Conservation (phyloP, 2,888 invertebrate genomes). For the Erebia ligea region DNA sequence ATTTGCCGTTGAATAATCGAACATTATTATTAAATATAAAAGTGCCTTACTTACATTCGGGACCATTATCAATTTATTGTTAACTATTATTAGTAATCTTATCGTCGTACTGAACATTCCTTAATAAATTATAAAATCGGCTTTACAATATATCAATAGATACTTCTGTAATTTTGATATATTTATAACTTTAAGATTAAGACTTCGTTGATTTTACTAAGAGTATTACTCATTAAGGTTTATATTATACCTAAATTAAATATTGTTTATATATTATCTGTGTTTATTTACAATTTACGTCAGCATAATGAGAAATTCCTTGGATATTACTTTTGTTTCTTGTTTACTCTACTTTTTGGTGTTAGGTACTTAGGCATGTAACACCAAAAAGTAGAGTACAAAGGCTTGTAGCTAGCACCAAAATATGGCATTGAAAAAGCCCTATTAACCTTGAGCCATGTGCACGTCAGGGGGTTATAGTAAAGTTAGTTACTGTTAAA, state of each 20-base stretch:
- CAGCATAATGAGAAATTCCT: background rate
- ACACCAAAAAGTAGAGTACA: too few relatives aligned
- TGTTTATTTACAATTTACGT: conserved; percentile 37
- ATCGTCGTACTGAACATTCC: conserved; percentile 77
- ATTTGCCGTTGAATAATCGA: conserved; percentile 32
- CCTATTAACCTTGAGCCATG: too few relatives aligned
- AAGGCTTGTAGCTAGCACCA: too few relatives aligned
- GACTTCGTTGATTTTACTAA: conserved; percentile 72
- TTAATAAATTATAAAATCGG: conserved; percentile 59
- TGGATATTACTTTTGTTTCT: background rate
- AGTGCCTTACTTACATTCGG: conserved; percentile 62
- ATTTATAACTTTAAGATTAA: conserved; percentile 59
- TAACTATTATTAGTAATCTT: conserved; percentile 23
- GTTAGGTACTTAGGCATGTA: too few relatives aligned
- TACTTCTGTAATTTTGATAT: conserved; percentile 59
- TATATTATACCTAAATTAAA: conserved; percentile 57
- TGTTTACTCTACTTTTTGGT: background rate
- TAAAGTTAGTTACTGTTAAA: too few relatives aligned
- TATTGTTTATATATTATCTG: conserved; percentile 53
- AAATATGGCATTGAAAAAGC: too few relatives aligned
- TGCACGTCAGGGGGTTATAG: too few relatives aligned
- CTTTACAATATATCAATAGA: conserved; percentile 54
- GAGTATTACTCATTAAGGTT: conserved; percentile 74
- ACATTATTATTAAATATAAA: conserved; percentile 38
- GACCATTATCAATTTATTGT: conserved; percentile 66